Base-by-base conservation (phyloP, 2,888 invertebrate species). In the Chymomyza caudatula region DNA sequence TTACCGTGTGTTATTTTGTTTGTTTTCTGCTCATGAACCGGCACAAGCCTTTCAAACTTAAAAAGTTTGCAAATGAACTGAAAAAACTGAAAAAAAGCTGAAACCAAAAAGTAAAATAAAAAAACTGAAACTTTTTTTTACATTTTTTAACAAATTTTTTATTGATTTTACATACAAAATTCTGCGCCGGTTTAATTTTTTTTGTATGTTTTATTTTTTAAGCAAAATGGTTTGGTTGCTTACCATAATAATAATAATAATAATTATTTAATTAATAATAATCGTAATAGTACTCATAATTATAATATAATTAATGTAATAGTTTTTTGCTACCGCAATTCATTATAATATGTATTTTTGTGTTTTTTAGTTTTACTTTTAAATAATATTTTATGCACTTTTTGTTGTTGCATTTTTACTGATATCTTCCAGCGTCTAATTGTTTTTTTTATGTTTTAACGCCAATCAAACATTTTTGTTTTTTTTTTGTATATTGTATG, bases 141-240 rank as follows among this genome's bases (percentile, higher is more conserved):
- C 3, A 53, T 75, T 84, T 87, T 81, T 77, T 73, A 87, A 85
- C 76, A 79, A 78, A 74, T 79, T 85, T 81, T 67, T 85, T 87
- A 87, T 85, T 85, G 73, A 74, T 78, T 81, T 86, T 79, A 77
- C 85, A 86, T 81, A 80, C 80, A 86, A 84, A 81, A 84, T 86
- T 81, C 77, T 82, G 85, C 78, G 82, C 85, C 85, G 69, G 74
- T 78, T 67, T 73, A 73, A 59, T 66, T 69, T 55, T 69, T 73
- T 44, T 42, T 63, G 71, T 73, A 63, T 78, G 66, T 67, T 65
- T 65, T 71, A 64, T 72, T 71, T 69, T 80, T 82, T 52, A 60
- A 43, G 20, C 54, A 54, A 25, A 53, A 53, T 44, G 56, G 37
- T 47, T 63, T 19, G 37, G 37, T 59, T 49, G 17, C 22, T 59